Conservation (phyloP, 2,113 vertebrate species). For the Psilopogon haemacephalus region DNA sequence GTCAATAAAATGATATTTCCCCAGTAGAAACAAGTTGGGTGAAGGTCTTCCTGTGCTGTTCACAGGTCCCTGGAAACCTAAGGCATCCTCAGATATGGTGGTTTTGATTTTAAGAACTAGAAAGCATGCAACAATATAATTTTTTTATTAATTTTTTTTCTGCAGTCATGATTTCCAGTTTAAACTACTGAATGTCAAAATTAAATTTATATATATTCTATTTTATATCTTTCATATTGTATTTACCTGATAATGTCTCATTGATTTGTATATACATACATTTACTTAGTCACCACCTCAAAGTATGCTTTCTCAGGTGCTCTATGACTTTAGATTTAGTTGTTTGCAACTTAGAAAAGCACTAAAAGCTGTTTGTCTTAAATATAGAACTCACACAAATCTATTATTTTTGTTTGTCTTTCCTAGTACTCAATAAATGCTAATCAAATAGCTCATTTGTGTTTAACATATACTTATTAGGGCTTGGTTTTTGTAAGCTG, state of each 20-base stretch:
- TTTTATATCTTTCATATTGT: not conserved
- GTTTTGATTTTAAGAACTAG: not conserved
- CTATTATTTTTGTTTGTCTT: rapidly evolving
- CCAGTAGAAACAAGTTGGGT: not conserved
- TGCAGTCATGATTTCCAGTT: not conserved
- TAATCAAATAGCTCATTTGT: not conserved
- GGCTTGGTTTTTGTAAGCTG: not conserved
- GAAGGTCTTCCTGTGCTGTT: not conserved
- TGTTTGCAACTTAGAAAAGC: not conserved
- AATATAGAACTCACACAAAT: not conserved
- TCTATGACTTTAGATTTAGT: not conserved
- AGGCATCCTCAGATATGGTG: not conserved
- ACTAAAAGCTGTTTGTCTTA: not conserved
- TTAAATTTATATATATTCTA: not conserved
- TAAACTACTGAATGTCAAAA: not conserved
- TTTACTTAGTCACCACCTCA: not conserved
- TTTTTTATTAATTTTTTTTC: not conserved
- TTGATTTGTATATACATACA: not conserved
- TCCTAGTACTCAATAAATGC: not conserved
- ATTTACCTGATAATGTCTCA: not conserved
- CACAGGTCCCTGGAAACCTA: not conserved
- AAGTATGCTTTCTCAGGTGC: not conserved
- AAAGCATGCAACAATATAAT: not conserved
- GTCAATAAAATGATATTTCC: not conserved
- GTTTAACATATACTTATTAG: not conserved